Conservation (phyloP, 2,797 vertebrate species). For the Botia almorhae region DNA sequence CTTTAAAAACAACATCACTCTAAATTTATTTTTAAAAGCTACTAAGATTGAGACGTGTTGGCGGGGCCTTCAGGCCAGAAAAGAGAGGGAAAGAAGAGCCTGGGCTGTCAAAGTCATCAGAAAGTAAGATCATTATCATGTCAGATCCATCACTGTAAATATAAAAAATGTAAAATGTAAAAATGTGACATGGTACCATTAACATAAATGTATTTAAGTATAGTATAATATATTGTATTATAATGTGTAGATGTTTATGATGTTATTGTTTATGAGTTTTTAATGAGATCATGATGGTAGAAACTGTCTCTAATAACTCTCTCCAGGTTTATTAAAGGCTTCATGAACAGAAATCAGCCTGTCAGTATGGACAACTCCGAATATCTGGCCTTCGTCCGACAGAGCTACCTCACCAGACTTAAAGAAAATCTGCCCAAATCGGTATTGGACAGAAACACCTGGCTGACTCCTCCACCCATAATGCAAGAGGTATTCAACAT, state of each 20-base stretch:
- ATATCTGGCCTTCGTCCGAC: slow-evolving; percentile 83
- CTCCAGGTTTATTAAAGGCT: slow-evolving; percentile 89
- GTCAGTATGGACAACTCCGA: slow-evolving; percentile 78
- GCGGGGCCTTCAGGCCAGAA: slow-evolving; percentile 86
- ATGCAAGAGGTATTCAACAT: slow-evolving; percentile 79
- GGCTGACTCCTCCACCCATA: slow-evolving; percentile 87
- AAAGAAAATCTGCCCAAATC: slow-evolving; percentile 85
- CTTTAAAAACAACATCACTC: neutral
- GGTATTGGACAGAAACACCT: slow-evolving; percentile 82
- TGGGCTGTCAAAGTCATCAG: slow-evolving; percentile 90
- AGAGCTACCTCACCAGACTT: slow-evolving; percentile 85
- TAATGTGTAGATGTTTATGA: too few species aligned
- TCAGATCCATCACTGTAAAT: slow-evolving; percentile 1
- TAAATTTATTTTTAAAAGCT: slow-evolving; percentile 71
- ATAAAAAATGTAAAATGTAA: too few species aligned
- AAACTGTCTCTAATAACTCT: neutral
- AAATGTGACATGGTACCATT: too few species aligned
- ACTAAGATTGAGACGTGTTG: slow-evolving; percentile 91
- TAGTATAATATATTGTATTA: too few species aligned
- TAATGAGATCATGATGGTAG: neutral
- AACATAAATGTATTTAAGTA: too few species aligned
- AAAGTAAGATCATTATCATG: slow-evolving; percentile 75
- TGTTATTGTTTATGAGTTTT: too few species aligned
- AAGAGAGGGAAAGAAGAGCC: slow-evolving; percentile 79
- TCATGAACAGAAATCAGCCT: slow-evolving; percentile 87